These are phyloP conservation scores for Megatriorchis doriae DNA, from an alignment of 2,113 vertebrate genomes.

Conservation along the genomic window DNA sequence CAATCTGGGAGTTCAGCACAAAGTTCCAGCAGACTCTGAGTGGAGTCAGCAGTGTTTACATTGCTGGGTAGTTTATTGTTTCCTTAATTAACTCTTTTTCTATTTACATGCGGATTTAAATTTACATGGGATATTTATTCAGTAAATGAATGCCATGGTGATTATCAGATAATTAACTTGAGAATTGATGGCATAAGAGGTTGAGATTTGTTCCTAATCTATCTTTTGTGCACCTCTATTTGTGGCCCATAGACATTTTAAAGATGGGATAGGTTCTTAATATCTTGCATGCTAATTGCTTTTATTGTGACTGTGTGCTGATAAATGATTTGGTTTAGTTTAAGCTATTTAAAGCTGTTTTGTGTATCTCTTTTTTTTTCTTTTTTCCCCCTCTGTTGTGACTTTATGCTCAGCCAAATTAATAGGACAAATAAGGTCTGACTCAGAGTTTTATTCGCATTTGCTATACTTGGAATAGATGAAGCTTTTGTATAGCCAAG, in stretches of 20 bases:
- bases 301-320: constrained; percentile 22
- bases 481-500: neutral
- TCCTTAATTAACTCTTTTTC: constrained; percentile 58
- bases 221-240: constrained; percentile 38
- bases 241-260: constrained; percentile 25
- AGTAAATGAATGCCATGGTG: constrained; percentile 27
- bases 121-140: constrained; percentile 50
- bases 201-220: constrained; percentile 43
- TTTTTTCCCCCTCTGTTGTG: neutral
- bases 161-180: constrained; percentile 65
- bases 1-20: neutral
- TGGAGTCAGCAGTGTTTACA: constrained; percentile 33
- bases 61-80: constrained; percentile 24
- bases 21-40: neutral
- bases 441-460: constrained; percentile 1
- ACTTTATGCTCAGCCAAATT: constrained; percentile 12
- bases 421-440: constrained; percentile 13
- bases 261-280: constrained; percentile 32
- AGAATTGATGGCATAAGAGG: constrained; percentile 30
- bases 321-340: constrained; percentile 12
- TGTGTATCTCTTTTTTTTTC: neutral
- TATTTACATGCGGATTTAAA: constrained; percentile 47
- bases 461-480: neutral
- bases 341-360: constrained; percentile 29
- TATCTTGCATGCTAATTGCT: constrained; percentile 55